Base-by-base conservation (phyloP, 1,140 invertebrate genomes). In the Battus philenor region DNA sequence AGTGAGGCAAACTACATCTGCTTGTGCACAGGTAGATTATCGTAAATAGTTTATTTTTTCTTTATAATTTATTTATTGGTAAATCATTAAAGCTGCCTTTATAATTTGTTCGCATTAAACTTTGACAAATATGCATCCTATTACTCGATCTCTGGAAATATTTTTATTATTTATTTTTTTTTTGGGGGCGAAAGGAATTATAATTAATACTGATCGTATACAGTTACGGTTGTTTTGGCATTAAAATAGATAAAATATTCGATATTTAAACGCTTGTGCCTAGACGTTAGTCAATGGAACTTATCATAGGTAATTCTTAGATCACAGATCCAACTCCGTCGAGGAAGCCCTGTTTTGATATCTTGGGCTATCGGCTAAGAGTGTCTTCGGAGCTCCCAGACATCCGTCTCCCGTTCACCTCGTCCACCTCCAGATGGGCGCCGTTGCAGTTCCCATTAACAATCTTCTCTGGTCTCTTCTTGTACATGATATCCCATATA, bases 401-500 rank as follows among this genome's bases (percentile, higher is more conserved):
- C 62, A 81, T 50, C 33, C 75, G 44, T 6, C 74, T 36, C 1
- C 72, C 70, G 16, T 54, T 69, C 4, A 44, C 48, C 31, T 70
- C 72, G 1, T 75, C 77, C 38, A 60, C 63, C 67, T 88, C 88
- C 74, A 84, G 87, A 62, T 89, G 86, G 30, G 77, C 82, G 56
- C 89, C 88, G 62, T 74, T 75, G 54, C 67, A 68, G 2, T 10
- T 15, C 0, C 68, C 76, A 43, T 82, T 78, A 4, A 51, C 43
- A 1, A 58, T 43, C 34, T 56, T 64, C 62, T 79, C 77, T 62
- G 87, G 53, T 17, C 68, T 82, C 66, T 81, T 90, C 88, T 90
- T 90, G 79, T 88, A 92, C 80, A 98, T 91, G 68, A 97, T 92
- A 88, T 98, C 97, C 90, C 95, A 93, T 87, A 99, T 98, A 91